These are phyloP conservation scores for Chironomus striatipennis DNA, from an alignment of 1,140 invertebrate genomes.

Conservation along the genomic window DNA sequence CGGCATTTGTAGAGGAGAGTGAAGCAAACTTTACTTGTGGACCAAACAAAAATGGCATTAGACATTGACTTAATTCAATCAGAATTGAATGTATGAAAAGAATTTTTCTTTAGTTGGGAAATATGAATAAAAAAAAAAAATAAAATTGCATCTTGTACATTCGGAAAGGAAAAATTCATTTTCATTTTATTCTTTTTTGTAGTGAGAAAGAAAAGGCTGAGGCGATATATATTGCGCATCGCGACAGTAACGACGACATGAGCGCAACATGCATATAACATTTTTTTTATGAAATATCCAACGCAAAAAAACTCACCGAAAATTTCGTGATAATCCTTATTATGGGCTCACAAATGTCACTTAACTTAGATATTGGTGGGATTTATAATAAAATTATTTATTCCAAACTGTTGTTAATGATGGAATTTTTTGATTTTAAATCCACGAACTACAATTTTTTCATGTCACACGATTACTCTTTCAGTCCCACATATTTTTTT, in stretches of 20 bases:
- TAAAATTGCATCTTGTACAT: neutral
- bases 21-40: neutral
- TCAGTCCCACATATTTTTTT: conserved; percentile 12
- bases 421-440: neutral
- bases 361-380: conserved; percentile 12
- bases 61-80: neutral
- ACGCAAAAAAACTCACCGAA: conserved; percentile 3
- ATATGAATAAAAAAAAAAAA: neutral
- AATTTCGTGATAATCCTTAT: neutral
- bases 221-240: conserved; percentile 4
- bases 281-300: conserved; percentile 9
- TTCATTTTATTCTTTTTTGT: too few relatives aligned
- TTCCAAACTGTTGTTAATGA: conserved; percentile 13
- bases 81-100: neutral
- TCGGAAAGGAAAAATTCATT: too few relatives aligned
- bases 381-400: conserved; percentile 6
- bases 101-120: neutral
- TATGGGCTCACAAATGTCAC: neutral
- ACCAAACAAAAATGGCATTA: neutral
- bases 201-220: neutral
- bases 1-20: neutral
- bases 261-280: neutral
- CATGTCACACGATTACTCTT: conserved; percentile 7
- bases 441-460: conserved; percentile 11
- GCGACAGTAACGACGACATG: neutral